phyloP scores from a whole-genome alignment of 1,140 invertebrate genomes.

The Latrodectus geometricus region DNA sequence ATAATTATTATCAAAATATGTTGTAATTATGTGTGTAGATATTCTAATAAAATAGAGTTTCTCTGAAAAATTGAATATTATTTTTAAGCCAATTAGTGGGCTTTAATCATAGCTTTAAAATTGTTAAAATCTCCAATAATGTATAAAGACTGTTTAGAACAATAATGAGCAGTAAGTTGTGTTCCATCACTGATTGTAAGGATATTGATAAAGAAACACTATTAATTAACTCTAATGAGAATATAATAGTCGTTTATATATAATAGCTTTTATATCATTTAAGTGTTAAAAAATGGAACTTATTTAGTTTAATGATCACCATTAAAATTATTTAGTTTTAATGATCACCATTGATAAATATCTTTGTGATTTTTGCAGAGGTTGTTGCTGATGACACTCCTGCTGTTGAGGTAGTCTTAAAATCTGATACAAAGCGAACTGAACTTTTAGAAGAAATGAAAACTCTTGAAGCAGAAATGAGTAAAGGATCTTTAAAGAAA shows the following conservation, averaged over 20 bases:
- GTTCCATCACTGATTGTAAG: too few relatives aligned
- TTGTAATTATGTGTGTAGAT: too few relatives aligned
- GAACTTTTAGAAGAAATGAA: constrained; percentile 85
- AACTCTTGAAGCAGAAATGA: constrained; percentile 79
- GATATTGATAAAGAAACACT: too few relatives aligned
- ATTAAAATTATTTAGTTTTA: not conserved
- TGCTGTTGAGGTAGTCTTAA: constrained; percentile 92
- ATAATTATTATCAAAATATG: too few relatives aligned
- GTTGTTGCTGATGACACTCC: constrained; percentile 92
- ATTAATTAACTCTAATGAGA: not conserved
- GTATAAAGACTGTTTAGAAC: too few relatives aligned
- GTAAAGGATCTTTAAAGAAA: constrained; percentile 77
- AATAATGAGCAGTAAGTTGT: too few relatives aligned
- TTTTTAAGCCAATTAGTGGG: too few relatives aligned
- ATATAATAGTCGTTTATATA: not conserved
- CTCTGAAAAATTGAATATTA: too few relatives aligned
- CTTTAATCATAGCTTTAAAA: too few relatives aligned
- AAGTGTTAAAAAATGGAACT: not conserved
- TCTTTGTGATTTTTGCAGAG: constrained; percentile 74
- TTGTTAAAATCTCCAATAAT: too few relatives aligned
- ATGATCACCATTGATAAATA: not conserved
- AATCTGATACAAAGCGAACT: constrained; percentile 90
- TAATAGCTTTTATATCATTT: too few relatives aligned
- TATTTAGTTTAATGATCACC: not conserved
- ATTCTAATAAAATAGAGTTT: too few relatives aligned